Evolutionary conservation across 1,140 invertebrate species (phyloP).

Genomic region (Macrosteles quadrilineatus): DNA sequence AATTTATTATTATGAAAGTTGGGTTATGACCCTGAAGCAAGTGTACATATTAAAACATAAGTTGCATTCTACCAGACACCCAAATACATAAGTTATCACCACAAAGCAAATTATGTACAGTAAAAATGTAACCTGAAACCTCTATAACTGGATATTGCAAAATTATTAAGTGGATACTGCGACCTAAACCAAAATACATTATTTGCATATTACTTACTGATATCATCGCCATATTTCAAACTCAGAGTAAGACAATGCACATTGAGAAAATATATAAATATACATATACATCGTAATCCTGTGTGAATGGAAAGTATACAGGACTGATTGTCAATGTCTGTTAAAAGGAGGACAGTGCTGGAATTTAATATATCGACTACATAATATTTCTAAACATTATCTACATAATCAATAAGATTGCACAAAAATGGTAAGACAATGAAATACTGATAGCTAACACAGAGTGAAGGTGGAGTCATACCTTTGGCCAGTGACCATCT

Average conservation of each 20-base stretch:
- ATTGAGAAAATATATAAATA: not conserved
- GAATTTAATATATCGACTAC: too few species aligned
- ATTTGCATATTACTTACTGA: not conserved
- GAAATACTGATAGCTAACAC: constrained; percentile 10
- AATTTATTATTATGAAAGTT: too few species aligned
- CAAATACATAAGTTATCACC: too few species aligned
- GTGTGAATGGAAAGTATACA: constrained; percentile 13
- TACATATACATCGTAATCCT: constrained; percentile 10
- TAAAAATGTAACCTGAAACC: constrained; percentile 15
- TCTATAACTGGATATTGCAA: constrained; percentile 17
- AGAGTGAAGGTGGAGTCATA: not conserved
- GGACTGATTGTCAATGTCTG: constrained; percentile 16
- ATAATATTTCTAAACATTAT: not conserved
- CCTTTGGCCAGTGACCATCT: not conserved
- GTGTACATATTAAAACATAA: too few species aligned
- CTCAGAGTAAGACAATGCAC: not conserved
- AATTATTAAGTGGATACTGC: not conserved
- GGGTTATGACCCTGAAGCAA: too few species aligned
- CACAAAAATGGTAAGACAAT: constrained; percentile 12
- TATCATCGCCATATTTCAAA: not conserved
- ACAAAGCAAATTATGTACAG: constrained; percentile 6
- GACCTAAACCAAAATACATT: not conserved
- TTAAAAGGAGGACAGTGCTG: too few species aligned
- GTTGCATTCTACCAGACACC: too few species aligned
- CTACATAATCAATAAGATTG: constrained; percentile 3